Conservation (phyloP, 2,113 vertebrate genomes). For the Cardinalis cardinalis region DNA sequence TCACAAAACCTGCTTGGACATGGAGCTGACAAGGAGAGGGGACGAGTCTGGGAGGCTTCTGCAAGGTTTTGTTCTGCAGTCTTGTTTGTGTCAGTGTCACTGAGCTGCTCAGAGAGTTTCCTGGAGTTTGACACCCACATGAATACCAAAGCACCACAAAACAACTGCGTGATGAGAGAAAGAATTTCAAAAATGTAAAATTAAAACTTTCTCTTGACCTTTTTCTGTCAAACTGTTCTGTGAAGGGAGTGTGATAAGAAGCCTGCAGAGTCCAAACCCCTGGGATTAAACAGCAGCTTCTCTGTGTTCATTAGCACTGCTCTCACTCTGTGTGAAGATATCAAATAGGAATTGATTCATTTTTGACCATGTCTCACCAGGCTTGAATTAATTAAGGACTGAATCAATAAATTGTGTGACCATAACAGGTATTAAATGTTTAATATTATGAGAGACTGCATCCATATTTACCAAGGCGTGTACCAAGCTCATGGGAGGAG, state of each 20-base stretch:
- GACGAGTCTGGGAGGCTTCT: background rate
- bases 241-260: background rate
- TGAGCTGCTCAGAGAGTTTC: background rate
- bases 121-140: background rate
- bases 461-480: background rate
- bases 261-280: background rate
- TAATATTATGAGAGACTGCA: background rate
- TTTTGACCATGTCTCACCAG: background rate
- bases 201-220: slow-evolving; percentile 52
- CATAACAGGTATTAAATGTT: background rate
- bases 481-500: fast-evolving
- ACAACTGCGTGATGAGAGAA: slow-evolving; percentile 27
- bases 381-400: background rate
- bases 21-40: background rate
- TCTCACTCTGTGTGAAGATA: background rate
- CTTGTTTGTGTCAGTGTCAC: slow-evolving; percentile 49
- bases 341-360: background rate
- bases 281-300: background rate
- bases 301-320: slow-evolving; percentile 4
- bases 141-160: slow-evolving; percentile 29
- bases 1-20: background rate
- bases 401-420: background rate
- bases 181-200: slow-evolving; percentile 56
- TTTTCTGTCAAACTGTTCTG: slow-evolving; percentile 22
- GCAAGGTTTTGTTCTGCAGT: background rate